Conservation (phyloP, 2,888 invertebrate species). For the Cerastis rubricosa region DNA sequence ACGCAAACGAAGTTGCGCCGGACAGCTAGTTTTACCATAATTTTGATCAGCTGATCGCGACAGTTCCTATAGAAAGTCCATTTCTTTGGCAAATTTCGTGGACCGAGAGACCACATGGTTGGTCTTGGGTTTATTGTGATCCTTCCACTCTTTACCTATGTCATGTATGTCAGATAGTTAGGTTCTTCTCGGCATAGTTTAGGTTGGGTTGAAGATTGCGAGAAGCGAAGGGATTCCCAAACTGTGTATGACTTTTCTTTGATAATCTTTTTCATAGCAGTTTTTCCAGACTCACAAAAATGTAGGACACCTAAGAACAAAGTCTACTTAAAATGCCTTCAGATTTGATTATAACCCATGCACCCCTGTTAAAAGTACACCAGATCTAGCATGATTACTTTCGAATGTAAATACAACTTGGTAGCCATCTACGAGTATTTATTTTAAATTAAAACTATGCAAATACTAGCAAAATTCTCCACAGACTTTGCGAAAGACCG, state of each 20-base stretch:
- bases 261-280: not conserved
- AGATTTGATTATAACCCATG: not conserved
- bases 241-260: not conserved
- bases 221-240: not conserved
- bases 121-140: too few species aligned
- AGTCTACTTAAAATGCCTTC: not conserved
- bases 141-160: too few species aligned
- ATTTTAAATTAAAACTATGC: not conserved
- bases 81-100: too few species aligned
- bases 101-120: too few species aligned
- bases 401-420: too few species aligned
- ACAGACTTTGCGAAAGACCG: not conserved
- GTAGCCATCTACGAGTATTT: too few species aligned
- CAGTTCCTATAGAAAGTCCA: too few species aligned
- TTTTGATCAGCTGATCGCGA: too few species aligned
- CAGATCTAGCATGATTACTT: not conserved
- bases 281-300: not conserved
- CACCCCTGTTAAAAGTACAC: not conserved
- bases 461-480: constrained; percentile 12
- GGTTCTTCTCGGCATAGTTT: too few species aligned
- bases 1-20: too few species aligned
- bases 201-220: not conserved
- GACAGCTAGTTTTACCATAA: too few species aligned
- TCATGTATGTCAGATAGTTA: not conserved
- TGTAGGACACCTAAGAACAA: not conserved